Evolutionary conservation across 2,888 invertebrate genomes (phyloP), one percentile per base, ranked within the genome.

Genomic region (Ectropis crepuscularia): DNA sequence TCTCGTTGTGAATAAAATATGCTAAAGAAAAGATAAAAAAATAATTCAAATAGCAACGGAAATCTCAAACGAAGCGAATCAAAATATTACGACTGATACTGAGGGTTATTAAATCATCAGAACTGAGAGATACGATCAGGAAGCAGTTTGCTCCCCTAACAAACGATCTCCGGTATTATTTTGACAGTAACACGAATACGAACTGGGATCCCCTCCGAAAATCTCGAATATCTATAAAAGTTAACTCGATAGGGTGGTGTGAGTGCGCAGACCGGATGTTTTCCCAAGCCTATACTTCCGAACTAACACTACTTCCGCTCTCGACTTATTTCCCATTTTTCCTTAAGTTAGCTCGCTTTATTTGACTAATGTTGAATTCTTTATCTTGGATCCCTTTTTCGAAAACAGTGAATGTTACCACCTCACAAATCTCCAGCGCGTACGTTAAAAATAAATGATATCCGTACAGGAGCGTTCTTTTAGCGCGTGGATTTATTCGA

Each of bases 281-380:
- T 81, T 79, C 74, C 68, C 73, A 73, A 61, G 68, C 74, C 76
- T 71, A 66, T 75, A 73, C 74, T 80, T 79, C 77, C 78, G 76
- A 72, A 77, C 71, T 75, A 78, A 75, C 79, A 80, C 80, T 74
- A 79, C 76, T 71, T 69, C 74, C 76, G 76, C 73, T 77, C 76
- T 78, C 80, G 79, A 81, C 75, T 75, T 71, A 73, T 71, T 77
- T 73, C 63, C 73, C 71, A 76, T 81, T 81, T 82, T 77, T 76
- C 71, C 75, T 68, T 69, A 70, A 74, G 73, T 77, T 71, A 62
- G 59, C 51, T 53, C 59, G 67, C 54, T 78, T 69, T 75, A 69
- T 68, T 74, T 80, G 78, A 80, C 77, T 79, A 79, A 83, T 81
- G 75, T 71, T 70, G 72, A 76, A 80, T 79, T 79, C 79, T 82